Base-by-base conservation (phyloP, 2,113 vertebrate species). In the Silurus meridionalis region DNA sequence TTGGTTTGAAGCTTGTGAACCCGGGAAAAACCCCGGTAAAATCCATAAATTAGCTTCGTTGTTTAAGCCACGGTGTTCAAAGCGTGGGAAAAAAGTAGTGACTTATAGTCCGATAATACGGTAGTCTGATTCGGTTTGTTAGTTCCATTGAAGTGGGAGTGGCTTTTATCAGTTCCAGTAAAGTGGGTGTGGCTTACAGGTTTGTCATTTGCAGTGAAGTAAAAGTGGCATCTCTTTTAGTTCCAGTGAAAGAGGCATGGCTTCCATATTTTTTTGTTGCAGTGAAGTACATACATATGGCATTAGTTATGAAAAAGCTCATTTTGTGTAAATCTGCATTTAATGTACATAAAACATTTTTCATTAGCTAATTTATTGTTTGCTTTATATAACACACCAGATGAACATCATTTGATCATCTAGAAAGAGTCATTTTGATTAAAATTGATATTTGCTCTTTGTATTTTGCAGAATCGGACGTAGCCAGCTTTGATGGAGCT, bases 401-500 rank as follows among this genome's bases (percentile, higher is more conserved):
- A 25, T 66, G 25, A 17, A 67, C 13, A 67, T 67, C 66, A 28
- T 37, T 37, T 37, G 37, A 37, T 71, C 13, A 71, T 71, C 5
- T 46, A 71, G 6, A 19, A 72, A 8, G 28, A 69, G 13, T 28
- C 67, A 69, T 74, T 74, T 74, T 74, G 71, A 74, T 48, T 21
- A 50, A 74, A 8, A 50, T 5, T 25, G 11, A 25, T 53, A n/a
- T 8, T 74, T 50, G 8, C 67, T 14, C 55, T 80, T 15, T 79
- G 85, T 94, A 93, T 75, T 91, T 91, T 92, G 89, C 92, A 97
- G 96, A 94, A 85, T 97, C 96, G 48, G 95, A 97, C 67, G 95
- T 97, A 90, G 92, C 95, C 89, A 92, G 94, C 91, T 95, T 97
- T 92, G 96, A 97, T 92, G 96, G 96, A 83, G 94, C 93, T 90